Evolutionary conservation across 2,113 vertebrate genomes (phyloP), one percentile per base, ranked within the genome.

Genomic region (Sprattus sprattus): DNA sequence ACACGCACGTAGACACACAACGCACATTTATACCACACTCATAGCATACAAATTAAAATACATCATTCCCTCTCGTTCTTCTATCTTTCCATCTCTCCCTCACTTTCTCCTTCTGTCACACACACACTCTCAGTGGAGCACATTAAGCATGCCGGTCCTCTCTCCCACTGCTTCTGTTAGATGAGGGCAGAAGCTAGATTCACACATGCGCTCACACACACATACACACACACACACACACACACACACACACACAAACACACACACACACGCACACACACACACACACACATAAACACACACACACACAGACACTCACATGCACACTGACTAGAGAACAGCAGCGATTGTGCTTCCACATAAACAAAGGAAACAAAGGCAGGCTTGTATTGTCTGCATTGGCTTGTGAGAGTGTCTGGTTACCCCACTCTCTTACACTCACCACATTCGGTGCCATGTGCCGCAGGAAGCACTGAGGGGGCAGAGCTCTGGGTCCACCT

Each of bases 301-400:
- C 67, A 75, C 4, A 39, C 10, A 39, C 28, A 78, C 3, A 78
- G 28, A 44, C 25, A 78, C 28, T 13, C 15, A 10, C 71, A 78
- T 15, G 15, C 71, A 13, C 9, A 32, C 64, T 67, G 67, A 78
- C 71, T 15, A 78, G 20, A 81, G 28, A 81, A 84, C 64, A 85
- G 47, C n/a, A 78, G 67, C 9, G 67, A 80, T 52, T 85, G 47
- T 85, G 75, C 16, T 45, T 15, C 71, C 25, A 13, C 28, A 13
- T 78, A 78, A 32, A 78, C 71, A 78, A 78, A 78, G 71, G 25
- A 78, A 15, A 78, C 71, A 78, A 78, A 78, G 71, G 28, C 71
- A 32, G 71, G 32, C 39, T 78, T 78, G 71, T 78, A 78, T 78
- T 78, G 71, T 78, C 28, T 78, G 25, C 71, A 44, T 39, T 78